Evolutionary conservation across 1,140 invertebrate genomes (phyloP).

Genomic region (Platyscapa corneri): DNA sequence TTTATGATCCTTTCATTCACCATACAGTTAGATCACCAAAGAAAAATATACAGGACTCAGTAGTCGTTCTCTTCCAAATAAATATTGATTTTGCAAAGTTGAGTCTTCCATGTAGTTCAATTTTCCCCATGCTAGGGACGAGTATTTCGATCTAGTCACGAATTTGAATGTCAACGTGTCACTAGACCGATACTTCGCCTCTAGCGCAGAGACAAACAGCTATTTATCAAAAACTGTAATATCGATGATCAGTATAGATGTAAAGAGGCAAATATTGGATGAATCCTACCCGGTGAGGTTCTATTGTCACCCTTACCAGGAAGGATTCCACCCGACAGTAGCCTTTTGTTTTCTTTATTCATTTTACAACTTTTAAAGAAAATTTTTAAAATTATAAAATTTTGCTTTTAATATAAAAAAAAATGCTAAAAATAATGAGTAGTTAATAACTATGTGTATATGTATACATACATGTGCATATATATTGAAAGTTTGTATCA

Average conservation of each 20-base stretch:
- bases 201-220: conserved; percentile 51
- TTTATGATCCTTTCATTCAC: conserved; percentile 75
- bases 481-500: too few relatives aligned
- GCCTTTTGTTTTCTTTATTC: conserved; percentile 21
- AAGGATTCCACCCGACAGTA: conserved; percentile 63
- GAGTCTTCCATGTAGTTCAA: not conserved
- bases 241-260: not conserved
- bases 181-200: conserved; percentile 68
- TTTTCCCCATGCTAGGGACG: conserved; percentile 58
- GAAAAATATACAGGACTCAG: conserved; percentile 68
- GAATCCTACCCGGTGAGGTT: conserved; percentile 70
- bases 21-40: conserved; percentile 81
- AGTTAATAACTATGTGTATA: too few relatives aligned
- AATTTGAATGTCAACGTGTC: conserved; percentile 58
- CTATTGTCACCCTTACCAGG: conserved; percentile 57
- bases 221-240: not conserved
- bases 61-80: not conserved
- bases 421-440: too few relatives aligned
- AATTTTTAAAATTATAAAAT: too few relatives aligned
- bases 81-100: too few relatives aligned
- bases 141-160: conserved; percentile 77
- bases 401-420: too few relatives aligned
- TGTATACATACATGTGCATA: too few relatives aligned
- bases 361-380: not conserved
- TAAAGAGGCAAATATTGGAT: conserved; percentile 59